Percentiles rank a stretch among this genome's conserved stretches.
Evolutionary conservation across 2,888 invertebrate genomes (phyloP).

Genomic region (Eupithecia abbreviata): DNA sequence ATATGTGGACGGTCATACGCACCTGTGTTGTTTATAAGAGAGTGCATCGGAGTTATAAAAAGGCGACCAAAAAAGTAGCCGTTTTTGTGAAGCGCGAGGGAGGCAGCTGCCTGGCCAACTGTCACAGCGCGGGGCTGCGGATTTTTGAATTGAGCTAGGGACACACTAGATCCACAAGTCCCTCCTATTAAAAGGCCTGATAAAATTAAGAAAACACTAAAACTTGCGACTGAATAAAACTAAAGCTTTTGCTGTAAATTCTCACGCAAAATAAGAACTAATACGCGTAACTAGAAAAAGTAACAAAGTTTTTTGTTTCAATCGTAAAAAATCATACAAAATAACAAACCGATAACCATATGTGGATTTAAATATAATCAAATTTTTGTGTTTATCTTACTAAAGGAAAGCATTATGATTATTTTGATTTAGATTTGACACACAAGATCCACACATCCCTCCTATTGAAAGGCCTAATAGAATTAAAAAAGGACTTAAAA

Average conservation of each 20-base stretch:
- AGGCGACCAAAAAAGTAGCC: constrained; percentile 78
- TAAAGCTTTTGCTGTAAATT: no score
- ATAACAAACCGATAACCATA: no score
- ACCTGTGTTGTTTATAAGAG: constrained; percentile 84
- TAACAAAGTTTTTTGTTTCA: no score
- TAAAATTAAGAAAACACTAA: neutral
- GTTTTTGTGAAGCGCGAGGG: constrained; percentile 81
- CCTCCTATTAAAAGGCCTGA: neutral
- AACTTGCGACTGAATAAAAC: neutral
- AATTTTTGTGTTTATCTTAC: no score
- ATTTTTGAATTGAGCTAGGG: constrained; percentile 64
- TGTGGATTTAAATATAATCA: no score
- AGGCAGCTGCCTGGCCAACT: constrained; percentile 80
- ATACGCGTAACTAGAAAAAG: no score
- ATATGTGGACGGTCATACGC: constrained; percentile 81
- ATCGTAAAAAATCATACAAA: no score
- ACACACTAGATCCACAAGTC: neutral
- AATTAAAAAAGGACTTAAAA: neutral
- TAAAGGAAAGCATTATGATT: no score
- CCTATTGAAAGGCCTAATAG: neutral
- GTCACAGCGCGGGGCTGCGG: constrained; percentile 73
- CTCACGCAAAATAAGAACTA: no score
- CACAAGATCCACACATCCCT: neutral
- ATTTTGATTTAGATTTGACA: neutral
- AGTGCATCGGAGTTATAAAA: constrained; percentile 79